phyloP scores from a whole-genome alignment of 2,113 vertebrate species.

The Onychostoma macrolepis region DNA sequence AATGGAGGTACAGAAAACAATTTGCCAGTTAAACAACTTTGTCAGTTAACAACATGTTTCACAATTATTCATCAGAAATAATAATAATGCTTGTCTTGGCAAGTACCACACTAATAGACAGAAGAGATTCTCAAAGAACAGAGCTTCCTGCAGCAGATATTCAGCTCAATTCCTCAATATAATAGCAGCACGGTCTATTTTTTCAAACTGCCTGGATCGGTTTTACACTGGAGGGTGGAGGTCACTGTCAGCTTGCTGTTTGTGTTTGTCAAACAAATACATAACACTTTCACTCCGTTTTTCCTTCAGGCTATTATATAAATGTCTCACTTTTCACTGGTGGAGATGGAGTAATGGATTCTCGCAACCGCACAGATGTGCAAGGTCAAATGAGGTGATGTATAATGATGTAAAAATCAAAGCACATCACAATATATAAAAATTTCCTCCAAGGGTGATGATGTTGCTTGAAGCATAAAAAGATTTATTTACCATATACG shows the following conservation, averaged over 20 bases:
- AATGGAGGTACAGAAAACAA: background rate
- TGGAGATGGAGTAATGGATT: background rate
- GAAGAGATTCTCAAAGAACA: background rate
- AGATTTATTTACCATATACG: background rate
- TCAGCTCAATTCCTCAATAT: conserved; percentile 1
- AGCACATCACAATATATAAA: background rate
- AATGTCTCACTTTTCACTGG: background rate
- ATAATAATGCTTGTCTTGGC: background rate
- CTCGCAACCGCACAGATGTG: background rate
- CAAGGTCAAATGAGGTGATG: background rate
- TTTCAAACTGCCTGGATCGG: background rate
- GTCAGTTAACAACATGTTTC: background rate
- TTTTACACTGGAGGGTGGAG: background rate
- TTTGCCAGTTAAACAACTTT: background rate
- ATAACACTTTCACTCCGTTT: background rate
- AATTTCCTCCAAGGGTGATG: background rate
- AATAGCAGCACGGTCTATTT: background rate
- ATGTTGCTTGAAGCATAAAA: background rate
- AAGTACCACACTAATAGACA: background rate
- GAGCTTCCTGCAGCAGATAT: background rate
- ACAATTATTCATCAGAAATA: background rate
- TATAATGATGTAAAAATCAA: conserved; percentile 9
- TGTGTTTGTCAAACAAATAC: conserved; percentile 3
- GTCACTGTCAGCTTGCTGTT: background rate
- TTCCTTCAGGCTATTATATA: background rate